These are phyloP conservation scores for Haliaeetus leucogaster DNA, from an alignment of 2,113 vertebrate species.

Conservation along the genomic window DNA sequence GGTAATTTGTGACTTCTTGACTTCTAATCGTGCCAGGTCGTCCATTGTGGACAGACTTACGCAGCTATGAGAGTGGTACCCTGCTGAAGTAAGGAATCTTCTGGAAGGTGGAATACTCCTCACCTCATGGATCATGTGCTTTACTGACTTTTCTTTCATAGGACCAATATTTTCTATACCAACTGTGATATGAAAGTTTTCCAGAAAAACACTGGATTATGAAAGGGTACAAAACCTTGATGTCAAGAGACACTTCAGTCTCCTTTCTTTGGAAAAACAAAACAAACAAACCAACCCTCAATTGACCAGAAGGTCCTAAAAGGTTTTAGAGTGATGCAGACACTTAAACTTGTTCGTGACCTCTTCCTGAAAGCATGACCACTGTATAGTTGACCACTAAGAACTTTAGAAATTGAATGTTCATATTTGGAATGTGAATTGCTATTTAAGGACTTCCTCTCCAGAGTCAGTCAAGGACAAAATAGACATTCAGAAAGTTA, in stretches of 20 bases:
- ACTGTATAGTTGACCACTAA: slow-evolving; percentile 20
- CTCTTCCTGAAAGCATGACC: slow-evolving; percentile 23
- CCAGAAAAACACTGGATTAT: background rate
- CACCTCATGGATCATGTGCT: background rate
- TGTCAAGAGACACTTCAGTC: background rate
- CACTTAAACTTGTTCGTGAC: background rate
- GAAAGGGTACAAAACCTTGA: background rate
- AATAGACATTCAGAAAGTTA: slow-evolving; percentile 28
- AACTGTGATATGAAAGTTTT: background rate
- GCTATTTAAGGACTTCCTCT: slow-evolving; percentile 10
- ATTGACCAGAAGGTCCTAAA: background rate
- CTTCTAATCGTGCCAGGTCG: background rate
- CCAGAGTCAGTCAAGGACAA: slow-evolving; percentile 11
- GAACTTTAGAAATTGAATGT: slow-evolving; percentile 29
- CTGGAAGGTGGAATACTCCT: background rate
- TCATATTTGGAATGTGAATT: slow-evolving; percentile 40
- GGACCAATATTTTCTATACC: background rate
- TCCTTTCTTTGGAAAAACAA: background rate
- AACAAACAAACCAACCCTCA: background rate
- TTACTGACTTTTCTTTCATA: background rate
- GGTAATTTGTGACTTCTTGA: background rate
- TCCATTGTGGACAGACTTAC: background rate
- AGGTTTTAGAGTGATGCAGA: background rate
- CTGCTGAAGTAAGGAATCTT: background rate
- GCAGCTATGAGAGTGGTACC: accelerated